Evolutionary conservation across 2,888 invertebrate genomes (phyloP), one percentile per base, ranked within the genome.

Genomic region (Nemotelus nigrinus): DNA sequence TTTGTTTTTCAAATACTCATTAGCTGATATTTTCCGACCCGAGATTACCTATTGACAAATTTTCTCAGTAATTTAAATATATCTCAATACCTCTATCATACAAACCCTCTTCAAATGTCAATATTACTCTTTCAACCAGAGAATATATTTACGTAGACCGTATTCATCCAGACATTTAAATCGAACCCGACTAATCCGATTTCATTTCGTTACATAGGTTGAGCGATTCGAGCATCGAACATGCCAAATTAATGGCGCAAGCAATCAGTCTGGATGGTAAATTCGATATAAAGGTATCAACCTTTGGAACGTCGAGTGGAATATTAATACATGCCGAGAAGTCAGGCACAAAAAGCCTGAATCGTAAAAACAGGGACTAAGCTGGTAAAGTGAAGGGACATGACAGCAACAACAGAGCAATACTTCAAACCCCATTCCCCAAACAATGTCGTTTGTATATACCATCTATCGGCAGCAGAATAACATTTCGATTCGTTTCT

Each of bases 271-370:
- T 83, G 78, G 84, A 84, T 81, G 83, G 83, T 50, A 84, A 84
- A 81, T 84, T 84, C 79, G 84, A 84, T 81, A 83, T 84, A 70
- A 83, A 83, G 75, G 84, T 84, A 76, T 84, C 84, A 70, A 84
- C 84, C 74, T 84, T 84, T 81, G 84, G 84, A 74, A 84, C 84
- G 78, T 84, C 84, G 64, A 83, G 83, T 77, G 83, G 83, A 79
- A 84, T 84, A 80, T 81, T 84, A 80, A 82, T 84, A 79, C 84
- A 84, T 80, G 83, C 83, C 58, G 84, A 84, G 79, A 84, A 84
- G 80, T 83, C 83, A 44, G 83, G 84, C 67, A 81, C 82, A 55
- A 84, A 83, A 81, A 84, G 83, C 81, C 82, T 84, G 76, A 82
- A 81, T 79, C 83, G 84, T 45, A 83, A 83, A 81, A 80, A 81